phyloP scores from a whole-genome alignment of 1,140 invertebrate species.

The Neodiprion pinetum region DNA sequence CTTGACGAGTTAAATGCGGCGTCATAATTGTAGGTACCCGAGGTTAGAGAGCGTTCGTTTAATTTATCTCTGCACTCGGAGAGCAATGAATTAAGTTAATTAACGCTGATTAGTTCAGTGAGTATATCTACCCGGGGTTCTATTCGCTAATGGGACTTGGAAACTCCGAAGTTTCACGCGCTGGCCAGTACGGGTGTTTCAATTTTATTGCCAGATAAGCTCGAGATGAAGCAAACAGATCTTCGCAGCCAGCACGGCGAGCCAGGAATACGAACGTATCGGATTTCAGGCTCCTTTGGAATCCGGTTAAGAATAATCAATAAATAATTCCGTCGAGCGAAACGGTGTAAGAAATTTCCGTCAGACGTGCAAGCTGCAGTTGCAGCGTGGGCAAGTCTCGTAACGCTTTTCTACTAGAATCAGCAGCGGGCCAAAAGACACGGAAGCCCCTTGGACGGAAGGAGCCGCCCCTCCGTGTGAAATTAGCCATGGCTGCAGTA shows the following conservation, averaged over 20 bases:
- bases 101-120: constrained; percentile 7
- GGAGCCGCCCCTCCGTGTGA: constrained; percentile 48
- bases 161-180: constrained; percentile 4
- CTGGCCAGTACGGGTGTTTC: neutral
- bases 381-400: neutral
- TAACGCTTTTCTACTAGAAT: neutral
- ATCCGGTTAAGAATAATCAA: too few relatives aligned
- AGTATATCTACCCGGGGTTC: neutral
- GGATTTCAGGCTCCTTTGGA: too few relatives aligned
- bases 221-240: neutral
- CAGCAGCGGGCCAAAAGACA: constrained; percentile 11
- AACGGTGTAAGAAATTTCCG: neutral
- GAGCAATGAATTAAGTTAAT: neutral
- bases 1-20: too few relatives aligned
- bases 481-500: constrained; percentile 62
- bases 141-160: constrained; percentile 7
- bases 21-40: too few relatives aligned
- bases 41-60: too few relatives aligned
- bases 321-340: too few relatives aligned
- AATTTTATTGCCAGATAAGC: neutral
- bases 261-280: too few relatives aligned
- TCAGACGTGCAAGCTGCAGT: neutral
- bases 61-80: neutral
- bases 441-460: constrained; percentile 40
- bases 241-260: too few relatives aligned